Conservation (phyloP, 30 jellyfish, hydroid and myxozoan genomes). For the Catostylus mosaicus region DNA sequence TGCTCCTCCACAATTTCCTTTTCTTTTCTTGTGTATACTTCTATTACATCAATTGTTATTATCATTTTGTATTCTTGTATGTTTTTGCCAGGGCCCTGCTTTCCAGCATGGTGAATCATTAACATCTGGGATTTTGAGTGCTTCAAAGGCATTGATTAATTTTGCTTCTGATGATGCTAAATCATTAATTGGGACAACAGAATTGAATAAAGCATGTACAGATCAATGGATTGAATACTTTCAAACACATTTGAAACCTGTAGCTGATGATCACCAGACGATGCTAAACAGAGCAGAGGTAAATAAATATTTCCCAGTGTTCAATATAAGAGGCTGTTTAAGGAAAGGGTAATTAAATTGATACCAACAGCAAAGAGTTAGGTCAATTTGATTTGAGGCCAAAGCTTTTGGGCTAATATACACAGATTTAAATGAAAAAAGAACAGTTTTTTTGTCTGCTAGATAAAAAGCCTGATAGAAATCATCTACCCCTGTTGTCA, state of each 20-base stretch:
- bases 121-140: conserved; percentile 37
- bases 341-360: too few relatives aligned
- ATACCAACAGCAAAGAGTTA: too few relatives aligned
- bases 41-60: too few relatives aligned
- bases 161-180: conserved; percentile 3
- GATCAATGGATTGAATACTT: conserved; percentile 53
- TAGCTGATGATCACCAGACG: conserved; percentile 6
- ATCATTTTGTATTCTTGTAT: not conserved
- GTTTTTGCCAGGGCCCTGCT: conserved; percentile 48
- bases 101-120: conserved; percentile 15
- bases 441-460: too few relatives aligned
- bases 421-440: too few relatives aligned
- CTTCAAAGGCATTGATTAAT: conserved; percentile 20
- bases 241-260: conserved; percentile 55
- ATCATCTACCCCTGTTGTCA: too few relatives aligned
- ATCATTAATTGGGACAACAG: conserved; percentile 3
- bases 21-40: too few relatives aligned
- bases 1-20: too few relatives aligned
- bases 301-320: not conserved
- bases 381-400: too few relatives aligned
- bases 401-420: too few relatives aligned
- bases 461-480: too few relatives aligned
- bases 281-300: conserved; percentile 51
- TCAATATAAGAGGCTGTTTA: not conserved
- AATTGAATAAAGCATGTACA: conserved; percentile 34